These are phyloP conservation scores for Larimichthys crocea DNA, from an alignment of 2,113 vertebrate species.

Conservation along the genomic window DNA sequence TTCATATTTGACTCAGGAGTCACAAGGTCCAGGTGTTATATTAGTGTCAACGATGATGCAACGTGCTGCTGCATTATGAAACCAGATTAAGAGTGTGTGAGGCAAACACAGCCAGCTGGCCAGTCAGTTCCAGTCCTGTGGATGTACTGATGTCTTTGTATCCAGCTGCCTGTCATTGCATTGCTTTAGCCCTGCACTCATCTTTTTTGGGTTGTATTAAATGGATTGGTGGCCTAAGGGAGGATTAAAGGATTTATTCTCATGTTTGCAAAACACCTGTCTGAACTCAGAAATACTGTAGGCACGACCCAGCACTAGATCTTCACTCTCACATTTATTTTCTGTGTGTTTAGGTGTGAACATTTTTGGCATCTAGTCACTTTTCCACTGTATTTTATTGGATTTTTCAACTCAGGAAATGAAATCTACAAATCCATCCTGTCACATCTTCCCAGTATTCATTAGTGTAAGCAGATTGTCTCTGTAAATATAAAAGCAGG, in stretches of 20 bases:
- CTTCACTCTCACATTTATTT: background rate
- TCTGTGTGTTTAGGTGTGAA: background rate
- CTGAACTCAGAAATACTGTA: conserved; percentile 22
- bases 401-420: conserved; percentile 25
- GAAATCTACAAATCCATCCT: conserved; percentile 28
- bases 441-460: conserved; percentile 41
- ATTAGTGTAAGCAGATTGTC: conserved; percentile 31
- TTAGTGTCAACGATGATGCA: conserved; percentile 64
- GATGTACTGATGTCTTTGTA: conserved; percentile 45
- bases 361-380: background rate
- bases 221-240: conserved; percentile 31
- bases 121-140: conserved; percentile 42
- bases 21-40: conserved; percentile 42
- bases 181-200: conserved; percentile 17
- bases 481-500: conserved; percentile 49
- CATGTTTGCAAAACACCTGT: conserved; percentile 69
- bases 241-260: conserved; percentile 71
- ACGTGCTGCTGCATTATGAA: conserved; percentile 61
- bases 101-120: conserved; percentile 59
- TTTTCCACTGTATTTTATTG: background rate
- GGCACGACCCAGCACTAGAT: background rate
- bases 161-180: conserved; percentile 55
- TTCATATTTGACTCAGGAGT: conserved; percentile 24
- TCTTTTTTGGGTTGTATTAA: conserved; percentile 44
- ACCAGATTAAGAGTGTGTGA: conserved; percentile 64